phyloP scores from a whole-genome alignment of 2,888 invertebrate species.

The Ecliptopera silaceata region DNA sequence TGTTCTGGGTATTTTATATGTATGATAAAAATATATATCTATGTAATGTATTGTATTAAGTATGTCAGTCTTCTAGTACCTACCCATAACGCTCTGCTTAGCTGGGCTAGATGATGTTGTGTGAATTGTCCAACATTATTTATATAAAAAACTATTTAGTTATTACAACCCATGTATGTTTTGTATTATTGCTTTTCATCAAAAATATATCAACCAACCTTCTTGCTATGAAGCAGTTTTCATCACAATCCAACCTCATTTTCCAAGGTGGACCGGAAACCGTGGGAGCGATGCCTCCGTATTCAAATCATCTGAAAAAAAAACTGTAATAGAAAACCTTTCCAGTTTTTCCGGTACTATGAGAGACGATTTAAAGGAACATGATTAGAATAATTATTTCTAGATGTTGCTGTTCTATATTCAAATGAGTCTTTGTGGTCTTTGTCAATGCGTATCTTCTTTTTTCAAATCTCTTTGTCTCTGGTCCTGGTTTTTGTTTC shows the following conservation, averaged over 20 bases:
- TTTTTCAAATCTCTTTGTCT: conserved; percentile 30
- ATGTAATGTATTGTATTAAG: too few species aligned
- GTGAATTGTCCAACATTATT: too few species aligned
- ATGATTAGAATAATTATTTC: conserved; percentile 63
- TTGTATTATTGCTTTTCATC: conserved; percentile 2
- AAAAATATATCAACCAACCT: conserved; percentile 14
- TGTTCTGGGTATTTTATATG: too few species aligned
- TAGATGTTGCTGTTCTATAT: conserved; percentile 57
- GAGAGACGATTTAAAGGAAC: conserved; percentile 65
- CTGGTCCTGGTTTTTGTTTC: conserved; percentile 39
- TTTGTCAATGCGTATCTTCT: conserved; percentile 51
- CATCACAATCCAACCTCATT: conserved; percentile 8
- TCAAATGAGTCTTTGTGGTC: conserved; percentile 64
- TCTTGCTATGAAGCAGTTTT: conserved; percentile 16
- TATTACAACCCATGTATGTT: too few species aligned
- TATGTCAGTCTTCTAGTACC: too few species aligned
- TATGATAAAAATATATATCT: too few species aligned
- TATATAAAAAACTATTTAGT: too few species aligned
- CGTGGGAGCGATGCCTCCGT: conserved; percentile 69
- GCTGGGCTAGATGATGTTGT: too few species aligned
- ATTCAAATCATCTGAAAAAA: conserved; percentile 66
- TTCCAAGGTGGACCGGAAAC: conserved; percentile 52
- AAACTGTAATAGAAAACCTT: conserved; percentile 66
- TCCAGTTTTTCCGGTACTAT: conserved; percentile 78
- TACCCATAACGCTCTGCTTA: too few species aligned